Evolutionary conservation across 2,888 invertebrate genomes (phyloP), one percentile per base, ranked within the genome.

Genomic region (Dolichopus griseipennis): DNA sequence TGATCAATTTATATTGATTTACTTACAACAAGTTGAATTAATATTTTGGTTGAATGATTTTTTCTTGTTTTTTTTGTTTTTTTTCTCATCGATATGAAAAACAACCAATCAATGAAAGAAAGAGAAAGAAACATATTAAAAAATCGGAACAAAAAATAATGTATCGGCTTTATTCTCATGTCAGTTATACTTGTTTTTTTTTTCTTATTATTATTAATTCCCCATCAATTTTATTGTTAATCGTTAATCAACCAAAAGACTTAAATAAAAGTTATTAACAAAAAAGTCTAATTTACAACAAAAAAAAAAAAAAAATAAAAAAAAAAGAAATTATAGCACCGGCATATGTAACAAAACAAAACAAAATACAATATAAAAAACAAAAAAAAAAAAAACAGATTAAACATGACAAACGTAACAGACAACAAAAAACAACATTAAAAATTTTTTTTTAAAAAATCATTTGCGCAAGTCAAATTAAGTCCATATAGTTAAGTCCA

Each of bases 21-120:
- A 52, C 52, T 52, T 52, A 52, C 52, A 52, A 52, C 52, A 52
- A 52, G 52, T 52, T 52, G 52, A 52, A 52, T 52, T 52, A 18
- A n/a, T 52, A 52, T 52, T 52, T 52, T 52, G 52, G 52, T 52
- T 52, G 52, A 52, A 52, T 52, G 52, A 2, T 52, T 52, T 52
- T 52, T n/a, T 12, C 5, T 27, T 27, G 2, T 7, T 37, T 37
- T 37, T 18, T n/a, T 52, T 52, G 6, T 52, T 18, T 52, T 15
- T 43, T 12, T 52, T 52, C 52, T 18, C 15, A 52, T 52, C 52
- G 52, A 52, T n/a, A n/a, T 52, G 9, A 52, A 52, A 18, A 18
- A 18, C 18, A 52, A 52, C 18, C 52, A 18, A 18, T 18, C 9
- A 52, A 18, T 5, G 37, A 27, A 27, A 4, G 27, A 27, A 27